Percentiles rank a stretch among this genome's conserved stretches.
These are phyloP conservation scores for Phyllotreta cruciferae DNA, from an alignment of 2,888 invertebrate species.

Conservation along the genomic window DNA sequence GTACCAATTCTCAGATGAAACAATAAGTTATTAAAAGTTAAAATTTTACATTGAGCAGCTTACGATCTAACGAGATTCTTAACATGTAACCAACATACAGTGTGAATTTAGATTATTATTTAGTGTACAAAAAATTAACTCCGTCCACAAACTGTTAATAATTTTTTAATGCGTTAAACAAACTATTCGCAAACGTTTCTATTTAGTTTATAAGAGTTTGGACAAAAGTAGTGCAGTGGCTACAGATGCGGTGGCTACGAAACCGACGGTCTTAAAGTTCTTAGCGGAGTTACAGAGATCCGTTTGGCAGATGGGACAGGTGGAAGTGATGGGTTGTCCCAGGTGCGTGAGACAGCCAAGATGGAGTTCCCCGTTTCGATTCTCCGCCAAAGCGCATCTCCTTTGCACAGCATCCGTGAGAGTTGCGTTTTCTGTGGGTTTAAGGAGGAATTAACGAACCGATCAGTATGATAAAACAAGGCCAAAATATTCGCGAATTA, in stretches of 20 bases:
- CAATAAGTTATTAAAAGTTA: conserved; percentile 3
- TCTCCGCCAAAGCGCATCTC: conserved; percentile 28
- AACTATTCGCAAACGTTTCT: too few relatives aligned
- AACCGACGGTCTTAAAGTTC: conserved; percentile 27
- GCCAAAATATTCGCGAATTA: background rate
- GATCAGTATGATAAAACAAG: background rate
- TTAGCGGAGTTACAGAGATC: conserved; percentile 38
- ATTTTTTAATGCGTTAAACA: too few relatives aligned
- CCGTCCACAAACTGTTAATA: too few relatives aligned
- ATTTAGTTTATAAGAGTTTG: too few relatives aligned
- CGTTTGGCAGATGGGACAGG: conserved; percentile 33
- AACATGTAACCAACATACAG: too few relatives aligned
- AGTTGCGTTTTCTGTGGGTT: conserved; percentile 26
- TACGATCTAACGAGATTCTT: conserved; percentile 77
- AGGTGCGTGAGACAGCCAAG: conserved; percentile 28
- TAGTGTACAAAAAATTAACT: too few relatives aligned
- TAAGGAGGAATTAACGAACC: background rate
- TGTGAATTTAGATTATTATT: too few relatives aligned
- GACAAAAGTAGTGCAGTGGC: too few relatives aligned
- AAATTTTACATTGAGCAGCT: conserved; percentile 52
- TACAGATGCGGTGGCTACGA: conserved; percentile 30
- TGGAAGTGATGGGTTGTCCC: conserved; percentile 31
- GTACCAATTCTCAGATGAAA: conserved; percentile 76
- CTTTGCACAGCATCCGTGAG: conserved; percentile 28
- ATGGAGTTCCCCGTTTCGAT: conserved; percentile 32